These are phyloP conservation scores for Cavia porcellus DNA, from an alignment of 2,113 vertebrate species.

Conservation along the genomic window DNA sequence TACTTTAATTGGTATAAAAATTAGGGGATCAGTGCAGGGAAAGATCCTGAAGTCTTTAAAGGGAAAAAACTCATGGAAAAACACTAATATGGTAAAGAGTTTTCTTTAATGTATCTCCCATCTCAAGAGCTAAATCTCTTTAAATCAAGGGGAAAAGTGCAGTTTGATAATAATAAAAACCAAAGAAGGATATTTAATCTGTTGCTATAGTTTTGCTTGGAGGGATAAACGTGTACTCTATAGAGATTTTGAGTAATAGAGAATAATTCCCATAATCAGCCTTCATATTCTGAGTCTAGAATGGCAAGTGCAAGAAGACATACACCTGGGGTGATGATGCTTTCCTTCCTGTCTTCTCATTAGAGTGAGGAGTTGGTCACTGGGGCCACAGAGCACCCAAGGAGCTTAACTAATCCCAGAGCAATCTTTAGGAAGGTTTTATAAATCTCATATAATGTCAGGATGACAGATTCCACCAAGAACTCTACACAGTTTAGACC, in stretches of 20 bases:
- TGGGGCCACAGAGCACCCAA: not conserved
- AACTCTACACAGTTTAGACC: constrained; percentile 39
- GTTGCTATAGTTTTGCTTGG: constrained; percentile 26
- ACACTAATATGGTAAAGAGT: not conserved
- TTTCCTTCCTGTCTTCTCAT: constrained; percentile 6
- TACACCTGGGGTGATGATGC: constrained; percentile 53
- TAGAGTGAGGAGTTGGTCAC: constrained; percentile 18
- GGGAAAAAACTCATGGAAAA: not conserved
- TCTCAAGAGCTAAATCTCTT: constrained; percentile 7
- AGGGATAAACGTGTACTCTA: not conserved
- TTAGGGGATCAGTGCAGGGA: not conserved
- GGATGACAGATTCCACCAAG: constrained; percentile 67
- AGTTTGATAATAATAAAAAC: constrained; percentile 59
- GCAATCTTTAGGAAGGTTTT: constrained; percentile 53
- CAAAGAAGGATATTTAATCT: constrained; percentile 57
- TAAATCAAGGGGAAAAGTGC: not conserved
- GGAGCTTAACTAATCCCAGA: constrained; percentile 21
- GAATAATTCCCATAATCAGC: constrained; percentile 54
- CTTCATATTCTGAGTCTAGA: constrained; percentile 29
- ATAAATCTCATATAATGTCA: constrained; percentile 70
- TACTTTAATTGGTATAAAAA: constrained; percentile 34
- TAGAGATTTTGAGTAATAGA: constrained; percentile 48
- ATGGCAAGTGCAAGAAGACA: constrained; percentile 38
- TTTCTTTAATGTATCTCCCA: constrained; percentile 34
- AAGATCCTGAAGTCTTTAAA: not conserved